phyloP scores from a whole-genome alignment of 1,140 invertebrate species.

The Hermetia illucens region DNA sequence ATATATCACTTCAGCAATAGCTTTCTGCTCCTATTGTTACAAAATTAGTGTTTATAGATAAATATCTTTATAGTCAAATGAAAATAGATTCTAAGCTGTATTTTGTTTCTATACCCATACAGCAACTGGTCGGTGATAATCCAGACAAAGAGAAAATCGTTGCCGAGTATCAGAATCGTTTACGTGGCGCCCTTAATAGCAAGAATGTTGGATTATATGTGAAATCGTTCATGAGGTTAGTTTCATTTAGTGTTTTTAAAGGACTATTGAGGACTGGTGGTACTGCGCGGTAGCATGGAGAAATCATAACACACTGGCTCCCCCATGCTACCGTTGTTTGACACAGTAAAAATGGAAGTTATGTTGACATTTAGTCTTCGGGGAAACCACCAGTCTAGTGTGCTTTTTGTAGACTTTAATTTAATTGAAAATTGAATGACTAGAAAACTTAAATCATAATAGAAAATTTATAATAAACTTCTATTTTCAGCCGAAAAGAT shows the following conservation, averaged over 20 bases:
- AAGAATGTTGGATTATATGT: slow-evolving; percentile 74
- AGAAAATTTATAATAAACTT: neutral
- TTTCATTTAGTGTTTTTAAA: neutral
- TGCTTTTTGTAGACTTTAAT: neutral
- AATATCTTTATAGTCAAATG: neutral
- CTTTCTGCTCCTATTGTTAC: neutral
- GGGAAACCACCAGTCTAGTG: too few relatives aligned
- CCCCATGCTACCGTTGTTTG: too few relatives aligned
- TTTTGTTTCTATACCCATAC: too few relatives aligned
- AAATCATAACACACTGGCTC: too few relatives aligned
- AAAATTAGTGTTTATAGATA: neutral
- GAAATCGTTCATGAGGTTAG: slow-evolving; percentile 64
- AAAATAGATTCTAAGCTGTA: slow-evolving; percentile 3
- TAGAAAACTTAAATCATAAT: neutral
- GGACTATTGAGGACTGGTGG: too few relatives aligned
- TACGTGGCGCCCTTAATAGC: slow-evolving; percentile 67
- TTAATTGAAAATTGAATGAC: slow-evolving; percentile 1
- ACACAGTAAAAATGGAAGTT: too few relatives aligned
- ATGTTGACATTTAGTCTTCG: too few relatives aligned
- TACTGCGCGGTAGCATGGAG: too few relatives aligned
- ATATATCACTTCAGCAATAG: too few relatives aligned
- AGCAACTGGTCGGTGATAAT: slow-evolving; percentile 31
- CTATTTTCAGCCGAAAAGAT: slow-evolving; percentile 46
- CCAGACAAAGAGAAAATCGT: slow-evolving; percentile 61
- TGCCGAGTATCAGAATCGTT: slow-evolving; percentile 58